Conservation (phyloP, 35 echinoderm and acorn worm species). For the Apostichopus parvimensis region DNA sequence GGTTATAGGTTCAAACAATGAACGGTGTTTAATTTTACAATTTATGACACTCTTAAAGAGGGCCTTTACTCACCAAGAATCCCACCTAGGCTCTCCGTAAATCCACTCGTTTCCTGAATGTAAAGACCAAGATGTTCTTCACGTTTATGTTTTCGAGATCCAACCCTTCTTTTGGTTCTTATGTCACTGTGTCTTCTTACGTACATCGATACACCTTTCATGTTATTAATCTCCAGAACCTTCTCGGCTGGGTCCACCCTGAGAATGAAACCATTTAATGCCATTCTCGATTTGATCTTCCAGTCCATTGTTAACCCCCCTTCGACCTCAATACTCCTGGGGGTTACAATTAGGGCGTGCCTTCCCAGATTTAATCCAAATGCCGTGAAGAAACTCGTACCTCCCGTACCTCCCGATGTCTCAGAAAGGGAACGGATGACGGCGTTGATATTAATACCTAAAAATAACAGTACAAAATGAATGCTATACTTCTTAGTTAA, state of each 20-base stretch:
- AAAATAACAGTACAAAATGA: background rate
- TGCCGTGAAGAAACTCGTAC: background rate
- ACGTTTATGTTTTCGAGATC: background rate
- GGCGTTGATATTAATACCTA: background rate
- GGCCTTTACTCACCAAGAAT: background rate
- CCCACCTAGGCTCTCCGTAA: background rate
- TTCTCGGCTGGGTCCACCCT: background rate
- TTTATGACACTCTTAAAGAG: no score
- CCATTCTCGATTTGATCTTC: background rate
- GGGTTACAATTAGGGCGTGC: background rate
- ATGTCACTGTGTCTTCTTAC: background rate
- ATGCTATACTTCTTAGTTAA: no score
- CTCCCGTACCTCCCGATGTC: background rate
- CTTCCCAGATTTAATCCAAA: background rate
- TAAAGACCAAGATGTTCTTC: conserved; percentile 13
- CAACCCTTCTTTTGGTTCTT: background rate
- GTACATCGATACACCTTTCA: background rate
- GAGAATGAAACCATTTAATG: background rate
- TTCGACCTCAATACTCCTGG: background rate
- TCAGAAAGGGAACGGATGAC: background rate
- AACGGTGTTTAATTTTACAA: no score
- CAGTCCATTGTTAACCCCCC: background rate
- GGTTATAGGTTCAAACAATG: no score
- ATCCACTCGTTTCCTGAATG: background rate
- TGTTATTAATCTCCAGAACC: background rate